phyloP scores from a whole-genome alignment of 2,797 vertebrate species.

The Oreortyx pictus region DNA sequence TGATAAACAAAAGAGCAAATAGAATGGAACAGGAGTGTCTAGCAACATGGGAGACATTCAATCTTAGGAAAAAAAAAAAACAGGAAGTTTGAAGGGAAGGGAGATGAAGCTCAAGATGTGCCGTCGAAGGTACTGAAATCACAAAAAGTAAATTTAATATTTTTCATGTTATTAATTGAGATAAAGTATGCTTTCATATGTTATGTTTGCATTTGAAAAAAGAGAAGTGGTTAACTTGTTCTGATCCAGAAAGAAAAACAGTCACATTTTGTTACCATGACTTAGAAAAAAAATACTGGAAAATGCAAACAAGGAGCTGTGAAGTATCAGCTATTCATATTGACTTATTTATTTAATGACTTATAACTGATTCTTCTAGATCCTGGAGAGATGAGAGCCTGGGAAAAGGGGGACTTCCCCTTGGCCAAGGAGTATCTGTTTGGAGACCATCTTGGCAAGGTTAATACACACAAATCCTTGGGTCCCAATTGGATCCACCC shows the following conservation, averaged over 20 bases:
- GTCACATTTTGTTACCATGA: background rate
- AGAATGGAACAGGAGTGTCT: background rate
- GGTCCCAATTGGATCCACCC: no score
- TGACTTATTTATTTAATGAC: background rate
- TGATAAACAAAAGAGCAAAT: background rate
- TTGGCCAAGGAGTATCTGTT: no score
- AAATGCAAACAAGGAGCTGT: background rate
- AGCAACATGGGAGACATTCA: background rate
- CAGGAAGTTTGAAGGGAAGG: background rate
- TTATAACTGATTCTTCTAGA: background rate
- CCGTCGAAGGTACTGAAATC: background rate
- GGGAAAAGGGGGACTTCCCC: no score
- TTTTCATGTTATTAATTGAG: background rate
- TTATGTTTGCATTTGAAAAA: background rate
- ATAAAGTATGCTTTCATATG: fast-evolving
- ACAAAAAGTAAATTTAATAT: background rate
- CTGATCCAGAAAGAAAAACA: background rate
- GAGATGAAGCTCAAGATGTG: background rate
- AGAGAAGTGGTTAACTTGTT: background rate
- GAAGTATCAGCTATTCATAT: background rate
- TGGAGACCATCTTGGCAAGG: no score
- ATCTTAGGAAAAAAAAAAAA: background rate
- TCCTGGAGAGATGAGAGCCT: no score
- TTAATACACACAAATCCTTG: no score
- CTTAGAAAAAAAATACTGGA: background rate